Evolutionary conservation across 1,140 invertebrate genomes (phyloP), one percentile per base, ranked within the genome.

Genomic region (Drosophila busckii): DNA sequence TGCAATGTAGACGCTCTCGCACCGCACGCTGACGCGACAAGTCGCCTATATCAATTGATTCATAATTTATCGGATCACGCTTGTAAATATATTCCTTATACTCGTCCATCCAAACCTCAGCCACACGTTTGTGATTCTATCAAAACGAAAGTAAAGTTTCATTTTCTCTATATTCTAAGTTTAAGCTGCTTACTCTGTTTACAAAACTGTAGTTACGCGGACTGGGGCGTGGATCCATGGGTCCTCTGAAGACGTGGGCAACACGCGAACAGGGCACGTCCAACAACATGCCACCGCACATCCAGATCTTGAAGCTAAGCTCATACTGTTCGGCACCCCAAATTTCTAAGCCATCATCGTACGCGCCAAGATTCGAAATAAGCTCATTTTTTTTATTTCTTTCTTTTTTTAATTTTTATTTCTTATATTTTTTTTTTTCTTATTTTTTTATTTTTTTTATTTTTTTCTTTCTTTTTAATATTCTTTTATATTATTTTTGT

Each of bases 291-390:
- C 98, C 98, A 88, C 90, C 97, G 61, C 93, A 94, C 84, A 94
- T 93, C 93, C 93, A 94, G 34, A 98, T 95, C 89, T 98, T 96
- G 70, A 99, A 99, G 34, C 97, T 98, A 40, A 99, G 91, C 88
- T 99, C 98, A 52, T 98, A 94, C 80, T 99, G 98, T 87, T 99
- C 98, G 8, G 97, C 98, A 19, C 98, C 98, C 97, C 98, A 99
- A 88, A 93, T 94, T 59, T 94, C 96, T 76, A 99, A 91, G 15
- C 93, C 91, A 12, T 92, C 91, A 88, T 99, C 97, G 83, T 99
- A 99, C 2, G 96, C 95, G 5, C 97, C 97, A 48, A 98, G 88
- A 88, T 98, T 96, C 94, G 97, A 98, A 88, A 99, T 99, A 83
- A 95, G 98, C 44, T 94, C 90, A 1, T 92, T 88, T 49, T 94